Evolutionary conservation across 1,140 invertebrate genomes (phyloP).

Genomic region (Hycleus cichorii): DNA sequence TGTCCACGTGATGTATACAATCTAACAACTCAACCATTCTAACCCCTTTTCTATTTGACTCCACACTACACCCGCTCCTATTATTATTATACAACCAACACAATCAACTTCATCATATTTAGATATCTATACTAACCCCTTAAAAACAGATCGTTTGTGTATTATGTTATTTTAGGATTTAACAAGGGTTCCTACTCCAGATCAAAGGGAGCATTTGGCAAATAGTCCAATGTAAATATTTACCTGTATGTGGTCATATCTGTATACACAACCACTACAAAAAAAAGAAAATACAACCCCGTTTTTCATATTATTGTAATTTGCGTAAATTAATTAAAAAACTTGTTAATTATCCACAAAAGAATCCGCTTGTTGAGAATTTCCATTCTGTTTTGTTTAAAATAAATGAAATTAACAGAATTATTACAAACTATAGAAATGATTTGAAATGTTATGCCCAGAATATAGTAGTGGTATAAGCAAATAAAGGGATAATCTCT

Average conservation of each 20-base stretch:
- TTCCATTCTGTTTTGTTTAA: too few species aligned
- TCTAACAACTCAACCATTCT: background rate
- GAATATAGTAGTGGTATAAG: background rate
- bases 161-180: constrained; percentile 25
- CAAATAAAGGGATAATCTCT: constrained; percentile 7
- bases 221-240: constrained; percentile 14
- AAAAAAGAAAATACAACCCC: too few species aligned
- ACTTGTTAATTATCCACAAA: constrained; percentile 5
- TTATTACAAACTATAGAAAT: background rate
- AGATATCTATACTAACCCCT: constrained; percentile 1
- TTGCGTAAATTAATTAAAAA: background rate
- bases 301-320: too few species aligned
- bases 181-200: constrained; percentile 21
- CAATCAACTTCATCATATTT: background rate
- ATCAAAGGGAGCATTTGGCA: constrained; percentile 17
- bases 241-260: constrained; percentile 7
- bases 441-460: constrained; percentile 2
- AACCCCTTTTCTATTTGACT: background rate
- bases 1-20: constrained; percentile 29
- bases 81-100: background rate
- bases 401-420: too few species aligned
- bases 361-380: background rate
- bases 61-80: background rate
- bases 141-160: constrained; percentile 10
- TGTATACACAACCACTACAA: background rate